Percentiles rank a stretch among this genome's conserved stretches.
phyloP scores from a whole-genome alignment of 2,113 vertebrate genomes.

The Pluvialis apricaria region DNA sequence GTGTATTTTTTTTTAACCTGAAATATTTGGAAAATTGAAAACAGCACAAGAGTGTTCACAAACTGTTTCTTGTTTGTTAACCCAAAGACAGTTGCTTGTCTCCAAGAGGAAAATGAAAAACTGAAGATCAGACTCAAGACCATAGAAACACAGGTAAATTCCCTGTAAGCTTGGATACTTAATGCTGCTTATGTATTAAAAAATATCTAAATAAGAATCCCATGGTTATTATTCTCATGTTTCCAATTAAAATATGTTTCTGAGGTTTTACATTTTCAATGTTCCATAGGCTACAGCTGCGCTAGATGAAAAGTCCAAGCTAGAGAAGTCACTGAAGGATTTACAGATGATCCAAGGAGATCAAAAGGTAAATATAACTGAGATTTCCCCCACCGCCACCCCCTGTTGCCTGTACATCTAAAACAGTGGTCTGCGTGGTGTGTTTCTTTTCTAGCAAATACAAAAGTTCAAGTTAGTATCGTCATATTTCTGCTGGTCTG shows the following conservation, averaged over 20 bases:
- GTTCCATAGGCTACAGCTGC: conserved; percentile 81
- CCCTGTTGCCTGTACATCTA: not conserved
- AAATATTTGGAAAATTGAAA: not conserved
- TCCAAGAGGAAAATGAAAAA: conserved; percentile 94
- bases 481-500: not conserved
- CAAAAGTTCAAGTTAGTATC: not conserved
- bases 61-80: conserved; percentile 2
- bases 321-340: conserved; percentile 83
- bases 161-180: not conserved
- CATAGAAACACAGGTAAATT: conserved; percentile 86
- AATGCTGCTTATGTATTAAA: not conserved
- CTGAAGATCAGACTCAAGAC: conserved; percentile 84
- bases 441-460: not conserved
- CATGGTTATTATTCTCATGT: not conserved
- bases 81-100: conserved; percentile 84
- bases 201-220: not conserved
- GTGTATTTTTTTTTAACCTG: not conserved
- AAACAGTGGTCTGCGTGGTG: not conserved
- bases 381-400: not conserved
- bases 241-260: not conserved
- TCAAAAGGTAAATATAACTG: conserved; percentile 76
- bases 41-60: not conserved
- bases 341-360: conserved; percentile 81
- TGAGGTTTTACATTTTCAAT: not conserved
- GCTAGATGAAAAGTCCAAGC: conserved; percentile 85